A percentile compares a stretch with the other conserved stretches of the same genome.
phyloP scores from a whole-genome alignment of 1,140 invertebrate species.

The Cotesia glomerata region DNA sequence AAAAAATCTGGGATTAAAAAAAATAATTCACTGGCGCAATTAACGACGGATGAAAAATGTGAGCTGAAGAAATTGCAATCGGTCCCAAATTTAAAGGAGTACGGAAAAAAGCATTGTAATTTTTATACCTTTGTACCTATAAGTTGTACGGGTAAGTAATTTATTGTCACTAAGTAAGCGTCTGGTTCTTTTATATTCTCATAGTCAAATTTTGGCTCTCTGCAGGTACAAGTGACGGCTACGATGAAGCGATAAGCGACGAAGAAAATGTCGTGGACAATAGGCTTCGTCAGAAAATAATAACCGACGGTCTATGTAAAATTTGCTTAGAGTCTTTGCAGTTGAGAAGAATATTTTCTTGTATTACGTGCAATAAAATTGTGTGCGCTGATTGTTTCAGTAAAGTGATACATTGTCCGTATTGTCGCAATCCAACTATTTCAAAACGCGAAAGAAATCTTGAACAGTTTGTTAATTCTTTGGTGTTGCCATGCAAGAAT shows the following conservation, averaged over 20 bases:
- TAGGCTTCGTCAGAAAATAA: no score
- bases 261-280: no score
- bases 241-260: no score
- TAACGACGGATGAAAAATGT: not conserved
- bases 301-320: conserved; percentile 32
- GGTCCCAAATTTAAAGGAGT: not conserved
- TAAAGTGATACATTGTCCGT: conserved; percentile 35
- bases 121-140: no score
- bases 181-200: no score
- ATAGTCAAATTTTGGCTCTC: no score
- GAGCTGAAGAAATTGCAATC: not conserved
- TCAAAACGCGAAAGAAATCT: conserved; percentile 31
- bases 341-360: conserved; percentile 33
- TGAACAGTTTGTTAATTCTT: conserved; percentile 33
- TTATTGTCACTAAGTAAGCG: no score
- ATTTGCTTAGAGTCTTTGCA: conserved; percentile 41
- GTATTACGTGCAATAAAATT: conserved; percentile 39
- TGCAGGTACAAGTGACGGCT: no score
- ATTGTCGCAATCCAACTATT: conserved; percentile 24
- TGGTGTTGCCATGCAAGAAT: conserved; percentile 36
- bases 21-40: no score
- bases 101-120: not conserved
- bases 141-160: conserved; percentile 25
- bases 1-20: no score
- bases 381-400: conserved; percentile 34